Evolutionary conservation across 2,113 vertebrate genomes (phyloP), one percentile per base, ranked within the genome.

Genomic region (Halcyon senegalensis): DNA sequence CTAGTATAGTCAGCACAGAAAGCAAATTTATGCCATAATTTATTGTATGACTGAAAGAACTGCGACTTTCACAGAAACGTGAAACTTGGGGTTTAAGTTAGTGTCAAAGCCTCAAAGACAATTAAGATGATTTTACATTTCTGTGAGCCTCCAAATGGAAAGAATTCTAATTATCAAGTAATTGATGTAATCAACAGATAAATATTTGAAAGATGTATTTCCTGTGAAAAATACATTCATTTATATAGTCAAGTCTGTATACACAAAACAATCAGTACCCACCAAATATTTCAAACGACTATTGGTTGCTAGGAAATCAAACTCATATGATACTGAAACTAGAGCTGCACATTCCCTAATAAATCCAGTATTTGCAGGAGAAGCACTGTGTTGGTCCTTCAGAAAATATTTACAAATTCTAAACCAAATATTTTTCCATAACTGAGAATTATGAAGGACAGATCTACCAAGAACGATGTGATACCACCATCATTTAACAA

Each of bases 111-210:
- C 53, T 96, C 77, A 82, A 48, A 95, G 39, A 39, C 58, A 83
- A 39, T 93, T 82, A 94, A 55, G 13, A 59, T 84, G 3, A 68
- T 53, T 85, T 64, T 81, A 48, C 17, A 64, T 87, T 94, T 80
- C 51, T 93, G 12, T 66, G 23, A 72, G 37, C 20, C 46, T 96
- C 39, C 35, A 92, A 53, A 80, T 59, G 16, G 44, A 95, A 96
- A 95, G 37, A 53, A 83, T 83, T 96, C 84, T 94, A 93, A 90
- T 94, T 96, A 84, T 67, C 70, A 53, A 43, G 33, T 76, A 48
- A 96, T 27, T 83, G 84, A 90, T 91, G 11, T 43, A 82, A 95
- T 91, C 60, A 86, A 84, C 50, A 94, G 73, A 92, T 69, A 95
- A 64, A 78, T 88, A 91, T 89, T 84, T 96, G 67, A 87, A 93